Conservation (phyloP, 2,888 invertebrate genomes). For the Caenorhabditis wallacei region DNA sequence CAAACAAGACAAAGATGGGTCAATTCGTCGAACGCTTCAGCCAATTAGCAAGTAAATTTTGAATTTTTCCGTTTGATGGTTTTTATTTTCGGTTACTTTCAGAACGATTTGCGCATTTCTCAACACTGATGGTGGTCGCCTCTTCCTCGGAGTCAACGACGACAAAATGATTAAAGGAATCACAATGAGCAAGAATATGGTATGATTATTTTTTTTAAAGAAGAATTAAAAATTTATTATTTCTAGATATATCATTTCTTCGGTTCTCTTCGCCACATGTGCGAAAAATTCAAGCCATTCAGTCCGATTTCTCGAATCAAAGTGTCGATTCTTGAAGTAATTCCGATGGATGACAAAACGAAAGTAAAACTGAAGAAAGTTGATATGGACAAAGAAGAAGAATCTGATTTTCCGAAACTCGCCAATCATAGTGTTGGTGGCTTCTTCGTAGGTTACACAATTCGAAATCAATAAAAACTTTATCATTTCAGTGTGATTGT, state of each 20-base stretch:
- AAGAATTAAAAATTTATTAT: neutral
- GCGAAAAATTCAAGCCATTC: constrained; percentile 60
- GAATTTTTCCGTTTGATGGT: neutral
- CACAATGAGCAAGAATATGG: constrained; percentile 67
- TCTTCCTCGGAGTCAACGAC: constrained; percentile 71
- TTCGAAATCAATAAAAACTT: neutral
- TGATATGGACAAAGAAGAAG: constrained; percentile 39
- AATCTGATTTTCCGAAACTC: constrained; percentile 36
- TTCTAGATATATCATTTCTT: constrained; percentile 60
- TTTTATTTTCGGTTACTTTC: neutral
- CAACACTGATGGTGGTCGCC: constrained; percentile 70
- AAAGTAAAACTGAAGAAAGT: constrained; percentile 47
- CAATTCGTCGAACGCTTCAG: constrained; percentile 70
- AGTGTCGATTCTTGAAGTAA: constrained; percentile 52
- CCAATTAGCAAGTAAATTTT: constrained; percentile 76
- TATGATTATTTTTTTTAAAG: neutral
- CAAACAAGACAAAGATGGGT: constrained; percentile 67
- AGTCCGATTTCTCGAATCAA: constrained; percentile 51
- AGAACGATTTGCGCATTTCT: constrained; percentile 74
- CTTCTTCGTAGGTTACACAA: constrained; percentile 31
- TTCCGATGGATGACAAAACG: constrained; percentile 16
- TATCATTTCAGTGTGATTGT: constrained; percentile 51
- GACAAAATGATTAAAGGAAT: constrained; percentile 66
- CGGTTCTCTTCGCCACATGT: constrained; percentile 59
- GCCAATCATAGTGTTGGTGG: constrained; percentile 50